A percentile compares a stretch with the other conserved stretches of the same genome.
Conservation (phyloP, 1,140 invertebrate genomes). For the Onthophagus taurus region DNA sequence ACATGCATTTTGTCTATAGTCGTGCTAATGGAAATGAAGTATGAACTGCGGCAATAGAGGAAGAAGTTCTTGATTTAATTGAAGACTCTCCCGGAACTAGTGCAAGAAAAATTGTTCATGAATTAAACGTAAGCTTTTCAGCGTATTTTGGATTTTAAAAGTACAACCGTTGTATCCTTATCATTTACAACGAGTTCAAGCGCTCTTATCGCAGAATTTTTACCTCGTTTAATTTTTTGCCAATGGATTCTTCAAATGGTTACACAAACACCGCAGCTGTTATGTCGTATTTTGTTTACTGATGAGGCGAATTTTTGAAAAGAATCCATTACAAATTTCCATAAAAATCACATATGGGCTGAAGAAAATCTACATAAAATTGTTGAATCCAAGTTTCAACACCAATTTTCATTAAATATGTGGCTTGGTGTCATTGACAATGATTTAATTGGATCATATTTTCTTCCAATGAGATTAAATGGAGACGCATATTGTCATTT, state of each 20-base stretch:
- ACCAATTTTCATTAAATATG: conserved; percentile 15
- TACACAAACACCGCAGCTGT: conserved; percentile 3
- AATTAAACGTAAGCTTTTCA: too few relatives aligned
- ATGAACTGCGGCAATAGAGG: too few relatives aligned
- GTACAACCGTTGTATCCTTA: conserved; percentile 16
- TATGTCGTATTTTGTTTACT: conserved; percentile 6
- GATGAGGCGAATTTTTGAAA: conserved; percentile 13
- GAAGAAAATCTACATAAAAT: conserved; percentile 16
- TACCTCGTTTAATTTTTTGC: conserved; percentile 11
- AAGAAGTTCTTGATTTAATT: too few relatives aligned
- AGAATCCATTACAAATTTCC: conserved; percentile 13
- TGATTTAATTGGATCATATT: conserved; percentile 16
- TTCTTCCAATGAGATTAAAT: conserved; percentile 3
- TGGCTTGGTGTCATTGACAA: conserved; percentile 12
- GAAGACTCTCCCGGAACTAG: too few relatives aligned
- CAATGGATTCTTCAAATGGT: conserved; percentile 4
- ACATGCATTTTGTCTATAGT: too few relatives aligned
- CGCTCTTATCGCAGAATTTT: conserved; percentile 14
- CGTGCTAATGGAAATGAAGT: too few relatives aligned
- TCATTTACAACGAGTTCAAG: conserved; percentile 15
- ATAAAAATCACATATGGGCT: conserved; percentile 14
- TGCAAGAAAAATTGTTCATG: too few relatives aligned
- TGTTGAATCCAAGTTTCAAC: conserved; percentile 6
- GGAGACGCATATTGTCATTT: conserved; percentile 6
- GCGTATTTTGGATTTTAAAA: conserved; percentile 14